These are phyloP conservation scores for Propithecus deckenii DNA, from an alignment of 2,797 vertebrate genomes.

Conservation along the genomic window DNA sequence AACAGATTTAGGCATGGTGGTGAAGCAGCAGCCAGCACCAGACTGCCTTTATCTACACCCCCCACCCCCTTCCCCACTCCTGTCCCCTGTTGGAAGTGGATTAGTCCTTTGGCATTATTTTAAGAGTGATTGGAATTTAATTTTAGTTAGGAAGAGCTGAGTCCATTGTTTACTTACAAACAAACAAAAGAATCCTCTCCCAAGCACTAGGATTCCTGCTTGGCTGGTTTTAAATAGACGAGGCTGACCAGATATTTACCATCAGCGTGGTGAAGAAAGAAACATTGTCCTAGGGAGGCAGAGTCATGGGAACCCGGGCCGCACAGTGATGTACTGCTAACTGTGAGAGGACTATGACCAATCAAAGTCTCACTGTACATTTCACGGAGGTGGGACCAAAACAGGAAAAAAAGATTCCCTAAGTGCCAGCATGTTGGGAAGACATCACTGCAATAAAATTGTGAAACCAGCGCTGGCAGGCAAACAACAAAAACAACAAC, in stretches of 20 bases:
- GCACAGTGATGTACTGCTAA: constrained; percentile 10
- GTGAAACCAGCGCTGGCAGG: constrained; percentile 76
- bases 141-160: constrained; percentile 73
- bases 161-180: constrained; percentile 74
- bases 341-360: constrained; percentile 38
- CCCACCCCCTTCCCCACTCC: not conserved
- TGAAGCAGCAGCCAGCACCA: not conserved
- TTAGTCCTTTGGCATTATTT: constrained; percentile 60
- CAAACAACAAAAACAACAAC: constrained; percentile 43
- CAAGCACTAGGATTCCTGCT: constrained; percentile 53
- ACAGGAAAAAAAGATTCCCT: constrained; percentile 35
- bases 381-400: constrained; percentile 56
- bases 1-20: not conserved
- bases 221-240: constrained; percentile 79
- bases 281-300: constrained; percentile 57
- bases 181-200: constrained; percentile 79
- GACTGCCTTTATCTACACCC: not conserved
- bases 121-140: constrained; percentile 77
- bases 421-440: constrained; percentile 43
- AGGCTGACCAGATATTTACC: constrained; percentile 76
- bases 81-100: not conserved
- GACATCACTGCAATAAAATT: constrained; percentile 73
- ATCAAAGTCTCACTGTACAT: constrained; percentile 60
- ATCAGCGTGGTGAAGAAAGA: constrained; percentile 78
- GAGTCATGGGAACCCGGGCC: constrained; percentile 18